Conservation (phyloP, 2,888 invertebrate genomes). For the Phania funesta region DNA sequence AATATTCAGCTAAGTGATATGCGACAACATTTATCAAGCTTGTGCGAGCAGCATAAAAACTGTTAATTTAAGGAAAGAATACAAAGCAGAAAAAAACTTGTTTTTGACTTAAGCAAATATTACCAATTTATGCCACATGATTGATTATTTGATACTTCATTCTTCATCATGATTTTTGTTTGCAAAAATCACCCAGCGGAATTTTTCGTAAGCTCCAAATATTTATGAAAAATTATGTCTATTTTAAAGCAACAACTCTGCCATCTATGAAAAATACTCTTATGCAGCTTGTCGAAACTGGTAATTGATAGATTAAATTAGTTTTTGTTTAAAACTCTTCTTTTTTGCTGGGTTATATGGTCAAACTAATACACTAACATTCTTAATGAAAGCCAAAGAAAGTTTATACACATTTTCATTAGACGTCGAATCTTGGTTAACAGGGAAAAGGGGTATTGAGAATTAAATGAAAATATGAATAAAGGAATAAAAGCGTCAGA, state of each 20-base stretch:
- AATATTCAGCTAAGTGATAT: conserved; percentile 37
- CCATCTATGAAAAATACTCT: no score
- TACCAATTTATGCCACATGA: conserved; percentile 68
- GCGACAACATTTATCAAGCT: conserved; percentile 47
- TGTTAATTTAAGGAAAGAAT: conserved; percentile 26
- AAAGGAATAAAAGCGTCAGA: neutral
- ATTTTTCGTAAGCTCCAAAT: neutral
- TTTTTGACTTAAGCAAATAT: conserved; percentile 67
- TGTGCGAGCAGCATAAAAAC: conserved; percentile 23
- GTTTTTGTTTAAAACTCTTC: neutral
- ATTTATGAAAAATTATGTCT: no score
- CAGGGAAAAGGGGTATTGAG: neutral
- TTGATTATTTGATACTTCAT: conserved; percentile 66
- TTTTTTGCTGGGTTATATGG: neutral
- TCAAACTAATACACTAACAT: conserved; percentile 1
- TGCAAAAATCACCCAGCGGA: conserved; percentile 1
- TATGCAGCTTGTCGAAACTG: no score
- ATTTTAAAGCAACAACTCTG: no score
- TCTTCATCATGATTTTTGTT: conserved; percentile 17
- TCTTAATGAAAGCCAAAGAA: conserved; percentile 30
- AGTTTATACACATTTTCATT: neutral
- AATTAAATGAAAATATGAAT: neutral
- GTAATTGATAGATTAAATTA: neutral
- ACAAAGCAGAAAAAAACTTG: neutral
- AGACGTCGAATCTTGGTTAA: conserved; percentile 10